phyloP scores from a whole-genome alignment of 2,888 invertebrate genomes.

The Cyrtodaria siliqua region DNA sequence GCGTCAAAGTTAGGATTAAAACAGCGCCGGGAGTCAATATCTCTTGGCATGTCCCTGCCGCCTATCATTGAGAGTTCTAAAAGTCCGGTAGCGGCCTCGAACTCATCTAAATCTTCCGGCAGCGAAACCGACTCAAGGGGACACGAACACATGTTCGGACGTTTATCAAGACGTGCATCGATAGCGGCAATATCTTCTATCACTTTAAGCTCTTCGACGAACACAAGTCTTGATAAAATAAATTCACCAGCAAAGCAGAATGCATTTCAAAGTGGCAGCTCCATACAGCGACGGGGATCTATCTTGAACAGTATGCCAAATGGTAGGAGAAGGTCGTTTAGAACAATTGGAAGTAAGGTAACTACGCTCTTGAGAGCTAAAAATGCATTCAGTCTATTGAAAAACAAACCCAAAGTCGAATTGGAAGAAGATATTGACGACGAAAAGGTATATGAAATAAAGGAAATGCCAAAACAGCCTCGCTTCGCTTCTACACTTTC shows the following conservation, averaged over 20 bases:
- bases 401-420: conserved; percentile 13
- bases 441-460: conserved; percentile 63
- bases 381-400: conserved; percentile 59
- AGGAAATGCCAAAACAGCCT: conserved; percentile 75
- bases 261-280: background rate
- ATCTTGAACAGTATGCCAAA: background rate
- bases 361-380: conserved; percentile 62
- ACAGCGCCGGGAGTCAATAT: too few species aligned
- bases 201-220: background rate
- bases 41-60: conserved; percentile 11
- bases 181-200: conserved; percentile 2
- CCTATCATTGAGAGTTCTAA: conserved; percentile 9
- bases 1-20: too few species aligned
- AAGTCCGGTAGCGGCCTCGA: background rate
- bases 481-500: conserved; percentile 82
- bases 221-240: too few species aligned
- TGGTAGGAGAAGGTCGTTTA: conserved; percentile 37
- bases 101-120: background rate
- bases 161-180: conserved; percentile 10
- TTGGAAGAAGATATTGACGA: conserved; percentile 38
- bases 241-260: background rate
- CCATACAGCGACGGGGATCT: background rate
- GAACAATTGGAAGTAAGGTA: conserved; percentile 59
- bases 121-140: background rate
- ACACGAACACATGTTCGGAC: background rate